Evolutionary conservation across 2,113 vertebrate species (phyloP).

Genomic region (Cinclus mexicanus): DNA sequence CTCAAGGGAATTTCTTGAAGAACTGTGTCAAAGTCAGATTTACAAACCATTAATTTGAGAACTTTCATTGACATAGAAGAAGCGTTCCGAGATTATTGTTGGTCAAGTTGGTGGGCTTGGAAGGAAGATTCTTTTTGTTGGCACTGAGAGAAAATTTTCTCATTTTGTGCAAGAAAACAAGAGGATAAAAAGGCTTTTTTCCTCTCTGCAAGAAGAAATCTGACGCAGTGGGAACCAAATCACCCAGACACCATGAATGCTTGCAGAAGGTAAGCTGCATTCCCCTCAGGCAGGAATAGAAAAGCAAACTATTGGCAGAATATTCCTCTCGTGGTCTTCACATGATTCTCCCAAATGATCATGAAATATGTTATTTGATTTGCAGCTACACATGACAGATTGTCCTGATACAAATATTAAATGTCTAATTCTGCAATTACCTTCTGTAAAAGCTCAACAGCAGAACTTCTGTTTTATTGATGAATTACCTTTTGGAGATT

Average conservation of each 20-base stretch:
- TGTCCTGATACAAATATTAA: neutral
- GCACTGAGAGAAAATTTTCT: neutral
- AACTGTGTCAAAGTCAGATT: neutral
- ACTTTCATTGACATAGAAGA: neutral
- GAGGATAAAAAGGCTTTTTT: neutral
- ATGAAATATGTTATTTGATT: neutral
- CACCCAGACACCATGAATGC: slow-evolving; percentile 47
- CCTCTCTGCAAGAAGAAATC: neutral
- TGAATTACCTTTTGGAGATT: neutral
- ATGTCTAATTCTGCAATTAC: neutral
- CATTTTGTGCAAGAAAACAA: neutral
- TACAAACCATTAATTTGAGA: neutral
- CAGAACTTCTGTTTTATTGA: neutral
- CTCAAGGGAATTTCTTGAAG: neutral
- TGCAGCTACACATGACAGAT: neutral
- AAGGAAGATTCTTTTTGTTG: neutral
- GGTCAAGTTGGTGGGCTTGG: neutral
- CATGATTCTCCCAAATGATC: neutral
- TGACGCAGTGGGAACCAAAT: neutral
- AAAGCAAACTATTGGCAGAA: neutral
- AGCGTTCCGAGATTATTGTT: neutral
- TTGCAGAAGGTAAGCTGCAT: slow-evolving; percentile 63
- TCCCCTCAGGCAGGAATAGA: neutral
- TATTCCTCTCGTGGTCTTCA: neutral
- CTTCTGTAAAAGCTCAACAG: neutral